Percentiles rank a stretch among this genome's conserved stretches.
These are phyloP conservation scores for Cyprinella venusta DNA, from an alignment of 2,797 vertebrate species.

Conservation along the genomic window DNA sequence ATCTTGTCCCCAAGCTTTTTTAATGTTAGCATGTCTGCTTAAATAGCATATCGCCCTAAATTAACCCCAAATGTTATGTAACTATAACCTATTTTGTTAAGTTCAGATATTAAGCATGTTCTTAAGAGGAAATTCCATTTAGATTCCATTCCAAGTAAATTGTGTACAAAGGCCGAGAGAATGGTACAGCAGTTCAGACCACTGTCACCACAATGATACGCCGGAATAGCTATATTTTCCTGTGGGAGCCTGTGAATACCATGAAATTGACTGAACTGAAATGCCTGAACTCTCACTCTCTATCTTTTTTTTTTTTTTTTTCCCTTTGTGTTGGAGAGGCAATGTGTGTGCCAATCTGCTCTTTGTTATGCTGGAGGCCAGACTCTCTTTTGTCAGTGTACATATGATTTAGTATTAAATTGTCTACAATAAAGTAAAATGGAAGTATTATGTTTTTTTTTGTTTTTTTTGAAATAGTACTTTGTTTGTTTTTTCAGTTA, in stretches of 20 bases:
- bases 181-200: conserved; percentile 22
- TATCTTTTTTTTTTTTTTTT: conserved; percentile 8
- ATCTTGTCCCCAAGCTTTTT: conserved; percentile 31
- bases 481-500: neutral
- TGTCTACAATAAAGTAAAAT: conserved; percentile 29
- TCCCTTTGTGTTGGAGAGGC: conserved; percentile 9
- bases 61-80: conserved; percentile 24
- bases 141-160: conserved; percentile 9
- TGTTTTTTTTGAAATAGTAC: no score
- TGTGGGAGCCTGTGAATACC: conserved; percentile 28
- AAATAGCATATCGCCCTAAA: conserved; percentile 31
- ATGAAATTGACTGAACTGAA: conserved; percentile 45
- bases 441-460: conserved; percentile 10
- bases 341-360: conserved; percentile 14
- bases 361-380: conserved; percentile 34
- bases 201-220: conserved; percentile 31
- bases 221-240: conserved; percentile 21
- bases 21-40: conserved; percentile 36
- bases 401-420: conserved; percentile 37
- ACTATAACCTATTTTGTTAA: conserved; percentile 15
- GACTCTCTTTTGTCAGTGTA: conserved; percentile 20
- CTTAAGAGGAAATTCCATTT: conserved; percentile 24
- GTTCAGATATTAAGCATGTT: conserved; percentile 8
- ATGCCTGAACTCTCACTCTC: conserved; percentile 24
- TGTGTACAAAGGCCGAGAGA: conserved; percentile 20